Evolutionary conservation across 2,888 invertebrate species (phyloP), one percentile per base, ranked within the genome.

Genomic region (Teinopalpus imperialis): DNA sequence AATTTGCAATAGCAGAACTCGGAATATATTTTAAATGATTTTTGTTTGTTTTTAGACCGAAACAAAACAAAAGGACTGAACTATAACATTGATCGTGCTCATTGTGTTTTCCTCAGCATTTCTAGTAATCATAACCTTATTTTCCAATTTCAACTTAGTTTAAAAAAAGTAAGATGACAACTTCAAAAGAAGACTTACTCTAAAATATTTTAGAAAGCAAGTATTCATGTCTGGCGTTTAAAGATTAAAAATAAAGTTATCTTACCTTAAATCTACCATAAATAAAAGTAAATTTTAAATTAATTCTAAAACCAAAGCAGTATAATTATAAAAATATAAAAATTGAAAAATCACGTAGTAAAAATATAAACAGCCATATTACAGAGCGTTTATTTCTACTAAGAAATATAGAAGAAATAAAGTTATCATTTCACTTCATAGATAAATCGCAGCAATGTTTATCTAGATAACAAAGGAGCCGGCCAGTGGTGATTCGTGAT

Each of bases 21-120:
- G 52, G 54, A 64, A 66, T 69, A 68, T 61, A 60, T 69, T 69
- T 59, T 64, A 62, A 32, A 32, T 20, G 24, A 58, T 66, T 61
- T 68, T 68, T 63, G 66, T 63, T 66, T 63, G 63, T 56, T 60
- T 59, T 55, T 56, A 56, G 53, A 58, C 53, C 51, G 56, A 63
- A 65, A 59, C 66, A 61, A 65, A 72, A 73, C 66, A 72, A 68
- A 69, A 71, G 69, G 66, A 66, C 63, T 62, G 58, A 67, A 68
- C 65, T 60, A 59, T 53, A 59, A 54, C 56, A 66, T 64, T 66
- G 62, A 60, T 58, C 57, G 57, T 57, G 50, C 9, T 34, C 1
- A 23, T 13, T 23, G 4, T 20, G 34, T 23, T 21, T 34, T 34
- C 20, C 9, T 14, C 8, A 27, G 5, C n/a, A 9, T 16, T 8